Evolutionary conservation across 2,888 invertebrate genomes (phyloP), one percentile per base, ranked within the genome.

Genomic region (Synergus itoensis): DNA sequence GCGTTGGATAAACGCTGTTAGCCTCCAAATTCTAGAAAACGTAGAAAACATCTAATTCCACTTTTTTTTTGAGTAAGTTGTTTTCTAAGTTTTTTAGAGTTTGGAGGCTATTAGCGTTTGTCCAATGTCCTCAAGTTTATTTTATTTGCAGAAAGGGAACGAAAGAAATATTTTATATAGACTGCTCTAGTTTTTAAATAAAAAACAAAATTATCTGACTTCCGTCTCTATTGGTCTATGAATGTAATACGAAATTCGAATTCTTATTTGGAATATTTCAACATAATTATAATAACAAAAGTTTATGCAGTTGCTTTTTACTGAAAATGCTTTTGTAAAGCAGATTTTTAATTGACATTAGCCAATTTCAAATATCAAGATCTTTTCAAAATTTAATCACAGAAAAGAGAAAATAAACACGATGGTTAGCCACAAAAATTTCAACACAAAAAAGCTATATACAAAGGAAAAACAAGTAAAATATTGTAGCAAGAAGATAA

Each of bases 341-440:
- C 5, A 62, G 12, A 60, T 60, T 60, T 60, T 60, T 21, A 60
- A 9, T 28, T 28, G 60, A 60, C 21, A 60, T 60, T 60, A 60
- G 12, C 18, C 18, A 60, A 21, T 60, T 60, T 60, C 60, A 60
- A 4, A 21, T 60, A 60, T 14, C 4, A n/a, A 9, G 7, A 53
- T 28, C 21, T 62, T 62, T 62, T 62, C 14, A 14, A 28, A 28
- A 28, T 4, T 28, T 7, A 12, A 62, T 28, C 4, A 57, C 57
- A 57, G n/a, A 57, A 57, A 57, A 28, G 62, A 57, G n/a, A 57
- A 57, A 57, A 62, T 65, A 43, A 65, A 65, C n/a, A 41, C 41
- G 4, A 65, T 43, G 65, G 65, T 65, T 65, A 65, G 65, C 40
- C 65, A 65, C 65, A 65, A 40, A 41, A 62, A 65, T 12, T 65